Evolutionary conservation across 2,797 vertebrate species (phyloP).

Genomic region (Morelia viridis): DNA sequence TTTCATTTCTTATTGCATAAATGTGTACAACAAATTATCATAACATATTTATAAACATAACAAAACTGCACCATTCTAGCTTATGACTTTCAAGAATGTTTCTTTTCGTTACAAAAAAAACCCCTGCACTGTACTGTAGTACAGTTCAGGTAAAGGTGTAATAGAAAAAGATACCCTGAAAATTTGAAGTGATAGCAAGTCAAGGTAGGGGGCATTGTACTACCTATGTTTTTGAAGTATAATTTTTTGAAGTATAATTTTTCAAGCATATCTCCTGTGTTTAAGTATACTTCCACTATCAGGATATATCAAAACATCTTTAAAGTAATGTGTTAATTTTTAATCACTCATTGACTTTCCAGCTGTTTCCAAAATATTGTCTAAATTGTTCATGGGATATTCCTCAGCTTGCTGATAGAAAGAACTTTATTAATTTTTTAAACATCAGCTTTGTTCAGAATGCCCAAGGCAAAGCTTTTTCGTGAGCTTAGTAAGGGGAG

Average conservation of each 20-base stretch:
- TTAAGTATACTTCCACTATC: slow-evolving; percentile 51
- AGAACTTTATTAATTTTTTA: slow-evolving; percentile 56
- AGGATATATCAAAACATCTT: not conserved
- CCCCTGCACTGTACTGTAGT: not conserved
- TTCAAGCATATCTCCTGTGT: slow-evolving; percentile 3
- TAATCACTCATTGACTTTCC: slow-evolving; percentile 13
- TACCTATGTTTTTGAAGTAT: no score
- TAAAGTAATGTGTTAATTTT: slow-evolving; percentile 11
- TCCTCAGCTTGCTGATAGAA: slow-evolving; percentile 31
- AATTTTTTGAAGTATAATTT: no score
- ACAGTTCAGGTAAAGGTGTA: no score
- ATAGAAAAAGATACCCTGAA: no score
- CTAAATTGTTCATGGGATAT: slow-evolving; percentile 32
- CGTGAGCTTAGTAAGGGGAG: slow-evolving; percentile 50
- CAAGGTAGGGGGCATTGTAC: no score
- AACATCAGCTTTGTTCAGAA: slow-evolving; percentile 49
- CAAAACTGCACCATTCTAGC: no score
- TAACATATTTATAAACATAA: no score
- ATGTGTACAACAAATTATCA: no score
- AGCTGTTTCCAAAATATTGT: slow-evolving; percentile 8
- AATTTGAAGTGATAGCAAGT: no score
- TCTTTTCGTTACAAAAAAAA: not conserved
- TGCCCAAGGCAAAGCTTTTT: slow-evolving; percentile 59
- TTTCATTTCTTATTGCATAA: no score
- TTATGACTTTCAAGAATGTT: no score